Evolutionary conservation across 2,888 invertebrate genomes (phyloP).

Genomic region (Aelia acuminata): DNA sequence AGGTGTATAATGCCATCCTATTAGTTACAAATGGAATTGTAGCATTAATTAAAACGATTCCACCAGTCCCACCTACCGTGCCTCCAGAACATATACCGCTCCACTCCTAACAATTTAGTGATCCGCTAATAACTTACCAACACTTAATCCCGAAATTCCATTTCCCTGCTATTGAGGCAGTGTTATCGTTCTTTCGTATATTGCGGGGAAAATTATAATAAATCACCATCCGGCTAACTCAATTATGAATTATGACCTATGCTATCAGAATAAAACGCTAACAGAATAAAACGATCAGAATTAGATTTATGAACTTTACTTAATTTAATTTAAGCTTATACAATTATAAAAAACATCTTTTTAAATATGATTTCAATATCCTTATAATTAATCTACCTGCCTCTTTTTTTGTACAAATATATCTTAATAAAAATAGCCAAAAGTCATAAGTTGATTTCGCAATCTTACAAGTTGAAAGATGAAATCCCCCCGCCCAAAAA

Average conservation of each 20-base stretch:
- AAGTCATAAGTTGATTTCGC: no score
- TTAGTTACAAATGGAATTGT: neutral
- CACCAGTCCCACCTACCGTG: neutral
- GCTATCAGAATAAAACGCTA: neutral
- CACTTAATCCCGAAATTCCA: neutral
- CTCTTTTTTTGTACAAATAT: no score
- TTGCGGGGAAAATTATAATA: neutral
- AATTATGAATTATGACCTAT: neutral
- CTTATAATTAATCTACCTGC: no score
- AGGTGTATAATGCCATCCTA: neutral
- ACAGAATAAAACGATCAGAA: no score
- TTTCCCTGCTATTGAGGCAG: neutral
- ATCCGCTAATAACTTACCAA: neutral
- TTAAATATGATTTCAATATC: no score
- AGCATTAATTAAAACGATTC: conserved; percentile 20
- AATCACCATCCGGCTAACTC: neutral
- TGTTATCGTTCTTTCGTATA: neutral
- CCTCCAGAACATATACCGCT: neutral
- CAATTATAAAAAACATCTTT: no score
- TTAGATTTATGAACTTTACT: neutral
- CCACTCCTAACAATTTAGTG: neutral
- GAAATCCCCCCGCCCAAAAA: no score
- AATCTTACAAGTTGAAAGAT: no score
- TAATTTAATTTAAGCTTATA: no score
- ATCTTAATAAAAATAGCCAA: no score